Evolutionary conservation across 1,140 invertebrate species (phyloP), one percentile per base, ranked within the genome.

Genomic region (Glomeris maerens): DNA sequence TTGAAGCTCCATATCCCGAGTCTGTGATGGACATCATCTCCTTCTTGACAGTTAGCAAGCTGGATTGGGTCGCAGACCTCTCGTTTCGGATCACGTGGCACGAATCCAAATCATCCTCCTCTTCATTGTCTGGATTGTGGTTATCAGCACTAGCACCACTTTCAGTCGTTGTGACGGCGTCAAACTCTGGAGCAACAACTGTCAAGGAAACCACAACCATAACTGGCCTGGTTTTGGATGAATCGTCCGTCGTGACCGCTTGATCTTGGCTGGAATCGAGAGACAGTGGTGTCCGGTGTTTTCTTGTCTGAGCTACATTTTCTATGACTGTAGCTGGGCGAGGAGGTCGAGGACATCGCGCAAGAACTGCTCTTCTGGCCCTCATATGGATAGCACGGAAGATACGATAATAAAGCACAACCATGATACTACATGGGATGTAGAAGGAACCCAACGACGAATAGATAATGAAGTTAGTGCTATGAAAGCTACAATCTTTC

Each of bases 401-500:
- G 72, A 98, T 98, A 71, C 82, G 88, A 72, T 90, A 96, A 68
- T 99, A 99, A 26, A 99, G 79, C 68, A 92, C 90, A 63, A 98
- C 86, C 92, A 99, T 98, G 61, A 96, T 90, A 60, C 96, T 81
- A 68, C 93, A 98, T 3, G 95, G 95, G 63, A 98, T 96, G 69
- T 97, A 99, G 78, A 99, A 99, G 56, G 94, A 98, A 47, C 84
- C 88, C 59, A 98, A 76, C 39, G 93, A 98, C 10, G 92, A 98
- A 68, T 92, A 94, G 57, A 98, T 84, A 61, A 98, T 89, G 67
- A 98, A 99, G 71, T 97, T 85, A 42, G 85, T 83, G 72, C 97
- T 98, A 72, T 96, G 95, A 74, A 98, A 98, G 49, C 88, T 74
- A 71, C 94, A 98, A 31, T 45, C 36, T 62, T 57, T 7, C n/a